phyloP scores from a whole-genome alignment of 2,888 invertebrate species.

The Gari tellinella region DNA sequence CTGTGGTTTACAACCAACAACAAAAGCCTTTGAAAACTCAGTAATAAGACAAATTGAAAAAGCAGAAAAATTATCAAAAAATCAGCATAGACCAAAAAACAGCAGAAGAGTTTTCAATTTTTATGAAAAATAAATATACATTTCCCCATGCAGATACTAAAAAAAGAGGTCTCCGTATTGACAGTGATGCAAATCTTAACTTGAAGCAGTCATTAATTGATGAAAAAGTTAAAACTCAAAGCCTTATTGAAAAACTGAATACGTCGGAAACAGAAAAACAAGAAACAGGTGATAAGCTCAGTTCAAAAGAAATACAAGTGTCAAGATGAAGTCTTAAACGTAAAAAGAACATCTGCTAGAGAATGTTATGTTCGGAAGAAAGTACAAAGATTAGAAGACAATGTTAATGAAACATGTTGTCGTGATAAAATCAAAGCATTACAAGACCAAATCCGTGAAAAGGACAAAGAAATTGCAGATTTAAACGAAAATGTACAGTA shows the following conservation, averaged over 20 bases:
- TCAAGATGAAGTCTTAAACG: constrained; percentile 2
- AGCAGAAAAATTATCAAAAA: constrained; percentile 18
- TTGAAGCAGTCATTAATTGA: constrained; percentile 11
- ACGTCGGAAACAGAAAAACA: constrained; percentile 7
- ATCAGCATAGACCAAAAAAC: constrained; percentile 21
- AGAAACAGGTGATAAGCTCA: neutral
- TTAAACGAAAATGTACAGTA: constrained; percentile 20
- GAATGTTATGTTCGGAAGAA: constrained; percentile 24
- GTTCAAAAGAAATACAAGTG: constrained; percentile 7
- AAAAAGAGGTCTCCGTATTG: constrained; percentile 16
- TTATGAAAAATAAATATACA: neutral
- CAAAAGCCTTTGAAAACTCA: neutral
- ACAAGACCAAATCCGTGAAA: constrained; percentile 2
- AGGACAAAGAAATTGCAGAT: constrained; percentile 13
- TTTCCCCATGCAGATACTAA: constrained; percentile 12
- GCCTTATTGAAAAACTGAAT: constrained; percentile 15
- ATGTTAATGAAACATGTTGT: constrained; percentile 11
- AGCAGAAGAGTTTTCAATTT: neutral
- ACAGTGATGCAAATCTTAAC: constrained; percentile 1
- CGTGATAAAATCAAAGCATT: constrained; percentile 11
- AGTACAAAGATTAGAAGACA: constrained; percentile 24
- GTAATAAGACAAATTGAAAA: constrained; percentile 11
- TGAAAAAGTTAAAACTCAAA: constrained; percentile 25
- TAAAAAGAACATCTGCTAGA: constrained; percentile 21
- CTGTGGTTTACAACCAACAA: no score